Base-by-base conservation (phyloP, 2,113 vertebrate species). In the Zapus hudsonius region DNA sequence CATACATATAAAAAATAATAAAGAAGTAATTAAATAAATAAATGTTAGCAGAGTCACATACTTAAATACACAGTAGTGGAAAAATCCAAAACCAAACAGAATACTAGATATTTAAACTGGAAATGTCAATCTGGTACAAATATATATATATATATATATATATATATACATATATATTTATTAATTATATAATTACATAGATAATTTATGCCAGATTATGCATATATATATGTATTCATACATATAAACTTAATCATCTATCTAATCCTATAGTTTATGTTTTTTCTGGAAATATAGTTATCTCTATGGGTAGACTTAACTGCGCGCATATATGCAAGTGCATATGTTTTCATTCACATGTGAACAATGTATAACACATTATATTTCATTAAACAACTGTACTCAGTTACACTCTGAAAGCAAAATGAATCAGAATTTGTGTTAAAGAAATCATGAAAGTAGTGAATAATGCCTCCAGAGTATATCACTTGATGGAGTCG, bases 241-340 rank as follows among this genome's bases (percentile, higher is more conserved):
- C 52, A 52, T 15, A 52, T 10, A 52, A 52, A 52, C 52, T 52
- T 5, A 87, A 67, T 69, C 55, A 3, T 38, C 4, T 79, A 67
- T 3, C 9, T 79, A 33, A 36, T 0, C 22, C 9, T 67, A 36
- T 38, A 69, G 69, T 82, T 57, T 23, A 75, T 7, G 55, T 2
- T 69, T 25, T 23, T 93, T 79, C 33, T 42, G 72, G 42, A 12
- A 79, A 94, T 67, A 84, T 42, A 20, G 57, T 19, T 75, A 0
- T 70, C 8, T 78, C 22, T 27, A 44, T 59, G 38, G 42, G 6
- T 25, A 6, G 1, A 78, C n/a, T 25, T 12, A 38, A 17, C 36
- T n/a, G 8, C 63, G 0, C 64, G 5, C 5, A 0, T n/a, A 16
- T 13, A 0, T 52, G 19, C 25, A 20, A 36, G 1, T 57, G 7